phyloP scores from a whole-genome alignment of 2,113 vertebrate species.

The Eurypyga helias region DNA sequence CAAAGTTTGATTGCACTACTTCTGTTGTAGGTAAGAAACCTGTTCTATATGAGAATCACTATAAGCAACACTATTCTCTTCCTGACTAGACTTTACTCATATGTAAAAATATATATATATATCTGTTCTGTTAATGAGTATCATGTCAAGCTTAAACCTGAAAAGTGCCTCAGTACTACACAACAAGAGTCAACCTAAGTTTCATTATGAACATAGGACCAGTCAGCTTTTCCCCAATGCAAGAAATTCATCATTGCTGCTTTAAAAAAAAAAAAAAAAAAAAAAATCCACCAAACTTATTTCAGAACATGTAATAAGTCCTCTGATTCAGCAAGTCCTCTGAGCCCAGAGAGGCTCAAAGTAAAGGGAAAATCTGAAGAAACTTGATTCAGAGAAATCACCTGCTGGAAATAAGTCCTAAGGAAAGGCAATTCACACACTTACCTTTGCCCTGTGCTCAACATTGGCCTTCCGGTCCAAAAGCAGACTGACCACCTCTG shows the following conservation, averaged over 20 bases:
- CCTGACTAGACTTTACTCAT: background rate
- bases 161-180: background rate
- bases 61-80: background rate
- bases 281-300: background rate
- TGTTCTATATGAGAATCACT: background rate
- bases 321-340: background rate
- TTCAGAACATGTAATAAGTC: background rate
- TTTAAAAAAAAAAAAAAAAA: background rate
- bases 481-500: slow-evolving; percentile 97
- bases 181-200: background rate
- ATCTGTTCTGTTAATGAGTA: background rate
- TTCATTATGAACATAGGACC: background rate
- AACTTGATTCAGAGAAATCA: background rate
- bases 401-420: background rate
- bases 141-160: background rate
- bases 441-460: slow-evolving; percentile 96
- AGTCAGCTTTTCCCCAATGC: background rate
- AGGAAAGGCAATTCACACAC: background rate
- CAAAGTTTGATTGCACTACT: slow-evolving; percentile 10
- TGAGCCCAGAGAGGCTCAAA: background rate
- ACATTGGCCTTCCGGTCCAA: slow-evolving; percentile 98
- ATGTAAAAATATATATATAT: background rate
- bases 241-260: background rate
- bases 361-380: background rate
- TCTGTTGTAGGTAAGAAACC: background rate